Evolutionary conservation across 2,888 invertebrate genomes (phyloP), one percentile per base, ranked within the genome.

Genomic region (Drosophila infuscata): DNA sequence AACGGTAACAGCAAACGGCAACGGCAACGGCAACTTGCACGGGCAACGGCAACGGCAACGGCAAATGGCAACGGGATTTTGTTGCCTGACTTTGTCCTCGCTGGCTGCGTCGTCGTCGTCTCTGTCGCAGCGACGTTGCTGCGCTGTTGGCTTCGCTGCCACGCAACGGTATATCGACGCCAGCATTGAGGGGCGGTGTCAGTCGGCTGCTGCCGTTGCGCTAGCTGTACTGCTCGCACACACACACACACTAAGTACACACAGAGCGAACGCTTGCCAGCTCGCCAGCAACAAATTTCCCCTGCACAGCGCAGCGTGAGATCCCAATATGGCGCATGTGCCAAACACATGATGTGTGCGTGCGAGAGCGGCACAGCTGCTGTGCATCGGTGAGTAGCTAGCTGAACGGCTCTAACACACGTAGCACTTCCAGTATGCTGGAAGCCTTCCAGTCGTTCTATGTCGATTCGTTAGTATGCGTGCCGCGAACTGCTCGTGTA

Each of bases 281-380:
- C 41, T 41, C n/a, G 41, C 20, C 46, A 64, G 51, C 36, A 36
- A 7, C 38, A 51, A 46, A 68, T 73, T 84, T 80, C 87, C 89
- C 84, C 84, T 76, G 33, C 76, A 25, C 62, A 62, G 54, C 57
- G 25, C 62, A 62, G 54, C 57, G 29, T 33, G 51, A 8, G 41
- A 49, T n/a, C 54, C 38, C 74, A 91, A 91, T 52, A 91, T 91
- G 90, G 90, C 92, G 91, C 91, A 91, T 88, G 89, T 76, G 79
- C 74, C 25, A 25, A 36, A 12, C 11, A 8, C 32, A 12, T 3
- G 15, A 8, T 46, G 25, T 46, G 36, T 20, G 11, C 38, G 56
- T 2, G 83, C 51, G 41, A 54, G 79, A 76, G 70, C 60, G 35
- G 72, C 56, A 59, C 60, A 64, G 58, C 89, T n/a, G 70, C 64